A percentile compares a stretch with the other conserved stretches of the same genome.
Evolutionary conservation across 2,797 vertebrate genomes (phyloP).

Genomic region (Manis pentadactyla): DNA sequence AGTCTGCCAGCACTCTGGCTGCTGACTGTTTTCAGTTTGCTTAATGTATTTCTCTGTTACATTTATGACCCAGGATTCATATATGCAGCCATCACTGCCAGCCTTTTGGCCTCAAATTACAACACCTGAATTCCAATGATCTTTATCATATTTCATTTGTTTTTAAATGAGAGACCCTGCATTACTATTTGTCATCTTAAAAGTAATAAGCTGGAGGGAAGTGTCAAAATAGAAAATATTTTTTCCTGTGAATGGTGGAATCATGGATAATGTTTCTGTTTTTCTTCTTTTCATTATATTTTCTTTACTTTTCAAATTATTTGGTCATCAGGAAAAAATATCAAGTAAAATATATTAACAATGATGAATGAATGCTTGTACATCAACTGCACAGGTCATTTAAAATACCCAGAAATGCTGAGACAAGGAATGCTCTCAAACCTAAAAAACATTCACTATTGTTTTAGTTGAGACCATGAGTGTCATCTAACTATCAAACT

Average conservation of each 20-base stretch:
- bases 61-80: constrained; percentile 71
- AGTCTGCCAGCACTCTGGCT: constrained; percentile 55
- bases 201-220: not conserved
- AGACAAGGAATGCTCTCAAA: not conserved
- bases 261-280: not conserved
- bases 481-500: not conserved
- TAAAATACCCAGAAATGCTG: not conserved
- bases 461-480: not conserved
- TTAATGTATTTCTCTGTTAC: constrained; percentile 85
- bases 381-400: not conserved
- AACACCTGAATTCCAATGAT: constrained; percentile 82
- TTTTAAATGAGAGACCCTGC: constrained; percentile 53
- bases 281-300: not conserved
- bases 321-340: not conserved
- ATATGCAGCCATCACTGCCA: constrained; percentile 71
- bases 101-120: constrained; percentile 80
- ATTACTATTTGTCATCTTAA: not conserved
- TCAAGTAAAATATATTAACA: not conserved
- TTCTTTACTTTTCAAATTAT: constrained; percentile 1
- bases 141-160: constrained; percentile 66
- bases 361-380: not conserved
- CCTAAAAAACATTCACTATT: not conserved
- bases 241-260: not conserved
- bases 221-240: not conserved
- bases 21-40: constrained; percentile 70